Percentiles rank a stretch among this genome's conserved stretches.
Evolutionary conservation across 1,140 invertebrate genomes (phyloP).

Genomic region (Eciton burchellii): DNA sequence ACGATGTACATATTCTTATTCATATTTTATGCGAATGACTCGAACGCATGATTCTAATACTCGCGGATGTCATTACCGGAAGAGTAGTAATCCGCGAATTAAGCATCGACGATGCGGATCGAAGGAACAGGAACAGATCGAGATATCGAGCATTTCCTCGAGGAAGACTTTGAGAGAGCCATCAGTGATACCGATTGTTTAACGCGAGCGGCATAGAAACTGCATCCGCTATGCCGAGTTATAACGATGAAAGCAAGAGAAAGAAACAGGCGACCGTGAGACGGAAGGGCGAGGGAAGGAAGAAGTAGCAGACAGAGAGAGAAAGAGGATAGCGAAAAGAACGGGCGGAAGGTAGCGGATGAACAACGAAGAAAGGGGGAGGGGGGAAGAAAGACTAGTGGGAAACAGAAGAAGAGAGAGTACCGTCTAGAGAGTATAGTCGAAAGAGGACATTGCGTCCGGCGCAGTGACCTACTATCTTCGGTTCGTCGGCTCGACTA

Average conservation of each 20-base stretch:
- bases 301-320: slow-evolving; percentile 50
- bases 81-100: no score
- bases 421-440: slow-evolving; percentile 76
- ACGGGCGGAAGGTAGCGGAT: neutral
- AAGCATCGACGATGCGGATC: neutral
- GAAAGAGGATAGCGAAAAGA: no score
- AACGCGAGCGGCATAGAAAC: neutral
- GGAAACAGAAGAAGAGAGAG: slow-evolving; percentile 53
- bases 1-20: no score
- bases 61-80: no score
- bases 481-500: slow-evolving; percentile 78
- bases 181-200: neutral
- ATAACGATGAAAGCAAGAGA: slow-evolving; percentile 11
- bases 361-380: slow-evolving; percentile 27
- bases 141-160: neutral
- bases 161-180: neutral
- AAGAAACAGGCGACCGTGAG: slow-evolving; percentile 16
- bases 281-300: slow-evolving; percentile 76
- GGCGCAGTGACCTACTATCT: slow-evolving; percentile 85
- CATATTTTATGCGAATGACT: neutral
- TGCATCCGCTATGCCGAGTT: no score
- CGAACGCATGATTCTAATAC: no score
- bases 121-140: no score
- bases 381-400: slow-evolving; percentile 11
- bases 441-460: slow-evolving; percentile 83